Evolutionary conservation across 2,797 vertebrate genomes (phyloP), one percentile per base, ranked within the genome.

Genomic region (Bradypus variegatus): DNA sequence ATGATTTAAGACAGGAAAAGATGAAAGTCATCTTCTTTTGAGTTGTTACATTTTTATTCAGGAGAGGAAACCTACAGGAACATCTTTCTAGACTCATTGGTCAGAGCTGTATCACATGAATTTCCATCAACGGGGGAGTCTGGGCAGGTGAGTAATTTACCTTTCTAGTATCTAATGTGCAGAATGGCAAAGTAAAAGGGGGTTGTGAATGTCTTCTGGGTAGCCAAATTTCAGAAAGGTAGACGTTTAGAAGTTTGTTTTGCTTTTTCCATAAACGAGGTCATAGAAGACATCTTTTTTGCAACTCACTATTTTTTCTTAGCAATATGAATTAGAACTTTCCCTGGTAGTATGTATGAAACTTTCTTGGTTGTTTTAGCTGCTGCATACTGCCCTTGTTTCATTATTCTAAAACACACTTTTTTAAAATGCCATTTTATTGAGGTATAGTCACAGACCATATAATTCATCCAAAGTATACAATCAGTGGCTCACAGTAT

Each of bases 241-340:
- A 85, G 12, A 91, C 36, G 48, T 67, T 85, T 38, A 23, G n/a
- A n/a, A n/a, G n/a, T n/a, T n/a, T n/a, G n/a, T 84, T 85, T 91
- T 78, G 21, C 38, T 76, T 87, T 89, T 86, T 69, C 4, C 27
- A 58, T 81, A 84, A 67, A 89, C 55, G 73, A 62, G 15, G 25
- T 70, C 23, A 58, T 69, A 53, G 31, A 80, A 33, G 6, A 41
- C 62, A 48, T 48, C 15, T 45, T 81, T 89, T 72, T 86, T 89
- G 69, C 19, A 72, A 80, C 14, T 50, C 86, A 29, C n/a, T 58
- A 41, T 76, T 88, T 93, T 90, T 95, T 72, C 53, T 93, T 87
- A 50, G 67, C 53, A 48, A 29, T 36, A 15, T 33, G 36, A 89
- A 86, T 88, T 33, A 92, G 38, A 93, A 79, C 69, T 62, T 91